phyloP scores from a whole-genome alignment of 1,140 invertebrate genomes.

The Semibalanus balanoides region DNA sequence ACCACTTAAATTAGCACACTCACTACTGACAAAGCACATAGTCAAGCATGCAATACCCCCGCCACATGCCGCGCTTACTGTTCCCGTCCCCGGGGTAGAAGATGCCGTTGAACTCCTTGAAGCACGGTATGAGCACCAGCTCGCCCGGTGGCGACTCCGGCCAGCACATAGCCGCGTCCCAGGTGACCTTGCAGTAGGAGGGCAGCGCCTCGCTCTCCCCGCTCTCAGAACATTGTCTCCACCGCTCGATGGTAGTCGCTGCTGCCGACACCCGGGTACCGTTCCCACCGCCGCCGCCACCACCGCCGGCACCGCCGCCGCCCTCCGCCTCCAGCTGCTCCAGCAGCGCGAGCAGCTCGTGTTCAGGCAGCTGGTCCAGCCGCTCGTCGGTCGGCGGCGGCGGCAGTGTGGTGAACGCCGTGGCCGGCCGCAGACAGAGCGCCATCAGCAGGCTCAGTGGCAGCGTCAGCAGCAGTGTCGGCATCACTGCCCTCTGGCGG shows the following conservation, averaged over 20 bases:
- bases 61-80: neutral
- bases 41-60: too few relatives aligned
- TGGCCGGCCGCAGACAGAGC: too few relatives aligned
- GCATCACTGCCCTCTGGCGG: too few relatives aligned
- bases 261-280: neutral
- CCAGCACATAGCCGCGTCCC: conserved; percentile 64
- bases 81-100: conserved; percentile 33
- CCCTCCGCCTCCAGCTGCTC: neutral
- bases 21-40: too few relatives aligned
- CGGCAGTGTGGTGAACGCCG: too few relatives aligned
- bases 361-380: too few relatives aligned
- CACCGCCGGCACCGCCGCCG: too few relatives aligned
- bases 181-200: conserved; percentile 32
- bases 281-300: neutral
- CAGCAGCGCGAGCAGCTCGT: neutral
- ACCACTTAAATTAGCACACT: too few relatives aligned
- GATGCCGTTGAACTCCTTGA: conserved; percentile 56
- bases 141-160: conserved; percentile 47
- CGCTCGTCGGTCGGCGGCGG: too few relatives aligned
- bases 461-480: too few relatives aligned
- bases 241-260: neutral
- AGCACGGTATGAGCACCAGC: conserved; percentile 49
- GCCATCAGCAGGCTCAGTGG: too few relatives aligned
- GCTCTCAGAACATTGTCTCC: conserved; percentile 9
- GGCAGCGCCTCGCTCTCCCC: conserved; percentile 5